These are phyloP conservation scores for Liolophura sinensis DNA, from an alignment of 1,140 invertebrate genomes.

Conservation along the genomic window DNA sequence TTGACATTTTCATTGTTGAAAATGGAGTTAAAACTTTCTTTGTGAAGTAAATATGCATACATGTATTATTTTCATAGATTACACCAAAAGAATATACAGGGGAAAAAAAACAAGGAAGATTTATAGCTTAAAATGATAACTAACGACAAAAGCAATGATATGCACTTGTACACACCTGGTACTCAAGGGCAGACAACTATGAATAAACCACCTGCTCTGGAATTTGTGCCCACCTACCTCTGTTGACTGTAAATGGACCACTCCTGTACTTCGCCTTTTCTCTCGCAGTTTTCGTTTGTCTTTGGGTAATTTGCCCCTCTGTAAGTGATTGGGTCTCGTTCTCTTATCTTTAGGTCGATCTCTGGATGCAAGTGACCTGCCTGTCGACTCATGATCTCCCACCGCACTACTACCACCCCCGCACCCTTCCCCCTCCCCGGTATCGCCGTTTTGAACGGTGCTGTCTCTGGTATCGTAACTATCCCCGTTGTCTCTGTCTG, in stretches of 20 bases:
- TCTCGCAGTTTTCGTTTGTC: constrained; percentile 69
- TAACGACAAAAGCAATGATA: too few relatives aligned
- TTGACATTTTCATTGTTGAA: too few relatives aligned
- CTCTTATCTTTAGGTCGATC: constrained; percentile 60
- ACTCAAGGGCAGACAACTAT: constrained; percentile 8
- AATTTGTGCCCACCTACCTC: constrained; percentile 58
- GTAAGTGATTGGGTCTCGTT: constrained; percentile 62
- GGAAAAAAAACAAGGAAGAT: too few relatives aligned
- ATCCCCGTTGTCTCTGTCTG: constrained; percentile 33
- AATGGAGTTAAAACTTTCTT: too few relatives aligned
- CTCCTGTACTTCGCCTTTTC: constrained; percentile 68
- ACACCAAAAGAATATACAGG: too few relatives aligned
- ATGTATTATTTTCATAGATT: too few relatives aligned
- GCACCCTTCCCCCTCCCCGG: constrained; percentile 22
- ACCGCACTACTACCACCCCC: constrained; percentile 13
- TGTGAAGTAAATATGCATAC: too few relatives aligned
- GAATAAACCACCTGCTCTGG: neutral
- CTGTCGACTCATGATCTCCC: constrained; percentile 63
- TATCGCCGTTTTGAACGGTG: constrained; percentile 35
- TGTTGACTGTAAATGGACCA: constrained; percentile 69
- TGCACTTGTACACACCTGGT: too few relatives aligned
- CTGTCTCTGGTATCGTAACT: constrained; percentile 13
- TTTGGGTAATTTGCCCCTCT: constrained; percentile 65
- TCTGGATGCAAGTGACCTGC: constrained; percentile 50
- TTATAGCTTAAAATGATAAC: too few relatives aligned